Evolutionary conservation across 2,888 invertebrate genomes (phyloP).

Genomic region (Acanthoscelides obtectus): DNA sequence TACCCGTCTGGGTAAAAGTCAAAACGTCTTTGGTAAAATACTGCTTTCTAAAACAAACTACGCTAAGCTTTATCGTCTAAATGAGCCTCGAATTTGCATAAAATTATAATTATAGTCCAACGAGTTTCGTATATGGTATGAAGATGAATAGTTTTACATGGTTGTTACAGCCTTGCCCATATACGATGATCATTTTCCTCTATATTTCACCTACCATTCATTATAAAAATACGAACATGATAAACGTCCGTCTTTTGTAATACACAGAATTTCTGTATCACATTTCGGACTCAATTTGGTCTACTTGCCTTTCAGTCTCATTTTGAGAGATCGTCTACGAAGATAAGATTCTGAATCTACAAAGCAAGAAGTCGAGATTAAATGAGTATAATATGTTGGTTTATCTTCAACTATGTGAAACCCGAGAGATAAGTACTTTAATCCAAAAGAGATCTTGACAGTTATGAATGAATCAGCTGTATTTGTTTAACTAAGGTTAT

Average conservation of each 20-base stretch:
- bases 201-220: constrained; percentile 16
- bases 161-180: constrained; percentile 12
- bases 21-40: not conserved
- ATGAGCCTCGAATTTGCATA: constrained; percentile 26
- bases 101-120: constrained; percentile 26
- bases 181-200: constrained; percentile 17
- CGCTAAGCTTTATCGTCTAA: constrained; percentile 6
- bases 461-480: not conserved
- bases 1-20: not conserved
- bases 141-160: constrained; percentile 23
- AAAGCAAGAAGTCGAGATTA: not conserved
- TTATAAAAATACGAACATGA: constrained; percentile 10
- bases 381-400: not conserved
- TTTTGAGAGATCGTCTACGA: not conserved
- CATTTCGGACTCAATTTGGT: constrained; percentile 11
- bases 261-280: constrained; percentile 15
- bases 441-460: not conserved
- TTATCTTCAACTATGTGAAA: not conserved
- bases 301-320: not conserved
- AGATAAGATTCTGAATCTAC: not conserved
- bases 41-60: not conserved
- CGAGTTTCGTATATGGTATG: constrained; percentile 21
- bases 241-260: constrained; percentile 13
- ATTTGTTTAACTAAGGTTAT: too few species aligned
- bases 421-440: not conserved